phyloP scores from a whole-genome alignment of 2,113 vertebrate species.

The Zosterops pallidus region DNA sequence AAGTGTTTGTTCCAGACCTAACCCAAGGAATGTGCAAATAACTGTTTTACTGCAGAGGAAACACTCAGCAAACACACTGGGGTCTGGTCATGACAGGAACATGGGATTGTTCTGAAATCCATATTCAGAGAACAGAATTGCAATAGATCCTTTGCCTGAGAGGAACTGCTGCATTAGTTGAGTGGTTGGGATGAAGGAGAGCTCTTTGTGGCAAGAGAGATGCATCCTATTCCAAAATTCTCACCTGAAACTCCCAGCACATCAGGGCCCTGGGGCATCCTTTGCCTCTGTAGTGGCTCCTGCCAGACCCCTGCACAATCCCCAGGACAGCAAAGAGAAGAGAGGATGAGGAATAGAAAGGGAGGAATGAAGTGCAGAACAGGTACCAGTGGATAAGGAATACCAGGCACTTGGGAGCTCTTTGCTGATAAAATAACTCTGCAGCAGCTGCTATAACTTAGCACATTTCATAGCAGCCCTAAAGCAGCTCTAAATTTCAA shows the following conservation, averaged over 20 bases:
- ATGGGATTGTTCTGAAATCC: not conserved
- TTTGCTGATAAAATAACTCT: not conserved
- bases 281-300: not conserved
- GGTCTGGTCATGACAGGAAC: not conserved
- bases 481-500: not conserved
- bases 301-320: not conserved
- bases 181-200: not conserved
- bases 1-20: not conserved
- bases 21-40: not conserved
- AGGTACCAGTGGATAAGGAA: not conserved
- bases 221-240: not conserved
- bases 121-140: not conserved
- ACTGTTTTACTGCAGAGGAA: not conserved
- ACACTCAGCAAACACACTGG: accelerated
- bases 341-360: not conserved
- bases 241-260: not conserved
- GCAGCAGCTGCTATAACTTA: not conserved
- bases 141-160: not conserved
- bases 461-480: not conserved
- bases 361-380: not conserved
- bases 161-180: not conserved
- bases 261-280: not conserved
- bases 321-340: not conserved
- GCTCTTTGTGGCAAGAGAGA: not conserved
- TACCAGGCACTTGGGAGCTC: not conserved